Conservation (phyloP, 2,888 invertebrate genomes). For the Sepiola atlantica region DNA sequence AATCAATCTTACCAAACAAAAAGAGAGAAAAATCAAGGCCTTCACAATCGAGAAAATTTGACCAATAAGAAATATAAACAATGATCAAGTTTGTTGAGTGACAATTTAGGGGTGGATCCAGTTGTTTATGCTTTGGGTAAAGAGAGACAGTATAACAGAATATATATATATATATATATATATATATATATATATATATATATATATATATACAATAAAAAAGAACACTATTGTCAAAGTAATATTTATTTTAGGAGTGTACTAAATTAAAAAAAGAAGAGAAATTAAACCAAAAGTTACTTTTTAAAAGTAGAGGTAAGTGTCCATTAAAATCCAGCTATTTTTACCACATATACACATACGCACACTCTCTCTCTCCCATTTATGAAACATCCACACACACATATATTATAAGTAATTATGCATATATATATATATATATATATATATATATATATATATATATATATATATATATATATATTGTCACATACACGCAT, state of each 20-base stretch:
- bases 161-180: no score
- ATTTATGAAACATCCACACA: no score
- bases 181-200: no score
- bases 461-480: no score
- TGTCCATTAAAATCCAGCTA: not conserved
- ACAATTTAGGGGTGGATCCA: not conserved
- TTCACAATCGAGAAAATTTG: not conserved
- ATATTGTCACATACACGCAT: no score
- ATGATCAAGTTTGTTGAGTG: not conserved
- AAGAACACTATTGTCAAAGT: slow-evolving; percentile 32
- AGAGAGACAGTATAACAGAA: slow-evolving; percentile 15
- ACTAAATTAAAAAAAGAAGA: not conserved
- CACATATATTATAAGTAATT: no score
- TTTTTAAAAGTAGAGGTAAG: not conserved
- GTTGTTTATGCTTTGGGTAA: not conserved
- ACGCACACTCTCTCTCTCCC: not conserved
- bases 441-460: not conserved
- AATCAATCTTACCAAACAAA: no score
- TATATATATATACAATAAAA: no score
- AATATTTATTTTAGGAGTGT: not conserved
- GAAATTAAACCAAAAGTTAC: not conserved
- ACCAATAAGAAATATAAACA: not conserved
- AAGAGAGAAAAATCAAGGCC: not conserved
- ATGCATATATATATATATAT: not conserved
- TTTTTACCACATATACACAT: not conserved